These are phyloP conservation scores for Phyllotis vaccarum DNA, from an alignment of 2,797 vertebrate species.

Conservation along the genomic window DNA sequence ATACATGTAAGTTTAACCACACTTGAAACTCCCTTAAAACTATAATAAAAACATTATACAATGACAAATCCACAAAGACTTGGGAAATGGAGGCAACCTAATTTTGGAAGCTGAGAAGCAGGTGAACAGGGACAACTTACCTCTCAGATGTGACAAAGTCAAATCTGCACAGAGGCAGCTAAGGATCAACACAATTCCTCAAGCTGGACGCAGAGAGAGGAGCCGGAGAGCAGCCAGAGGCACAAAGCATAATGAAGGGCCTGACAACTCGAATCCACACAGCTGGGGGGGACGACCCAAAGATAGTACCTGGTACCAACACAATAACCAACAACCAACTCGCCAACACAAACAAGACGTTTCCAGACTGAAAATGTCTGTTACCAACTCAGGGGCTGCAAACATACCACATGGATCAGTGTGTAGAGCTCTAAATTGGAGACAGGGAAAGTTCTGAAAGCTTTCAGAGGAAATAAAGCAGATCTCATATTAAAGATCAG, in stretches of 20 bases:
- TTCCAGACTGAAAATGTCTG: slow-evolving; percentile 60
- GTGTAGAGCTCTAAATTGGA: not conserved
- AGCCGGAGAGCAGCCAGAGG: not conserved
- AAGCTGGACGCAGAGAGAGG: slow-evolving; percentile 6
- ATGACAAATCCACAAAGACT: slow-evolving; percentile 16
- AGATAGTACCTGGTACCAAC: not conserved
- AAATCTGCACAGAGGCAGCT: slow-evolving; percentile 10
- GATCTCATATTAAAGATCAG: slow-evolving; percentile 19
- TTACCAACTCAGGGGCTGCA: not conserved
- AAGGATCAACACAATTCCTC: slow-evolving; percentile 31
- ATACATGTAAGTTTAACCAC: slow-evolving; percentile 14
- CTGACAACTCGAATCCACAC: not conserved
- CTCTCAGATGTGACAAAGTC: not conserved
- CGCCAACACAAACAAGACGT: not conserved
- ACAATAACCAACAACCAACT: slow-evolving; percentile 46
- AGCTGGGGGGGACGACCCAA: not conserved
- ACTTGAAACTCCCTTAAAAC: slow-evolving; percentile 56
- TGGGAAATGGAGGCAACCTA: not conserved
- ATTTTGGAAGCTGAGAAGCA: slow-evolving; percentile 35
- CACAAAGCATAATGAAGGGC: not conserved
- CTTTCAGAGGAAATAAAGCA: slow-evolving; percentile 7
- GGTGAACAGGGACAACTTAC: not conserved
- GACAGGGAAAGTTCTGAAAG: slow-evolving; percentile 17
- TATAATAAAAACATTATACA: slow-evolving; percentile 53
- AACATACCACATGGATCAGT: not conserved